Conservation (phyloP, 2,888 invertebrate species). For the Tricholauxania praeusta region DNA sequence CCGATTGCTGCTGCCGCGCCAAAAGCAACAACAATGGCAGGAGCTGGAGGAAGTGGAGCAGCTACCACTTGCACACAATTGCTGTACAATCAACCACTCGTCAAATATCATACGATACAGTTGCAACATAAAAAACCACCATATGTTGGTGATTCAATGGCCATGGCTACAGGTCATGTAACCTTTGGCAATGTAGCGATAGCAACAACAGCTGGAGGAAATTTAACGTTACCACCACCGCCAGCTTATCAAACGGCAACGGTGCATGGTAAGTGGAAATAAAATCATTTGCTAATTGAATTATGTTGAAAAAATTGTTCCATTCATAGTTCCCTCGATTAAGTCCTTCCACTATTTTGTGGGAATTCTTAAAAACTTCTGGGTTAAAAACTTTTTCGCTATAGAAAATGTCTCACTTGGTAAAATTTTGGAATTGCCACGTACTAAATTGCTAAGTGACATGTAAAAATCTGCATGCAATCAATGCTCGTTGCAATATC, state of each 20-base stretch:
- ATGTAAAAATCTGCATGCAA: no score
- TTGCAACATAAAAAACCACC: conserved; percentile 56
- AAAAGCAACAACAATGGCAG: conserved; percentile 36
- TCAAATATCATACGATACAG: conserved; percentile 68
- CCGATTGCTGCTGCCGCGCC: conserved; percentile 57
- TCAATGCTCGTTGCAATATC: no score
- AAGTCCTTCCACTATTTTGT: background rate
- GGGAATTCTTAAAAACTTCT: background rate
- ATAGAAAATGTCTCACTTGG: background rate
- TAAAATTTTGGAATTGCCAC: no score
- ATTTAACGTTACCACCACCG: conserved; percentile 59
- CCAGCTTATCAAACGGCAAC: conserved; percentile 67
- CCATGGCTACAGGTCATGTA: conserved; percentile 2
- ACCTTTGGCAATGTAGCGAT: conserved; percentile 21
- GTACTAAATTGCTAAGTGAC: no score
- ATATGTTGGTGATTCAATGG: background rate
- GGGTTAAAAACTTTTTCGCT: background rate
- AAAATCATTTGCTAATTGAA: background rate
- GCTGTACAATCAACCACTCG: conserved; percentile 59
- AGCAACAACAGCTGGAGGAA: conserved; percentile 26
- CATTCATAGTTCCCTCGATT: no score
- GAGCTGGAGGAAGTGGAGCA: conserved; percentile 46
- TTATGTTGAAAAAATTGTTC: background rate
- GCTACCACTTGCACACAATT: conserved; percentile 45
- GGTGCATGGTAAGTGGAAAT: conserved; percentile 63